Conservation (phyloP, 1,140 invertebrate species). For the Cyrtorhinus lividipennis region DNA sequence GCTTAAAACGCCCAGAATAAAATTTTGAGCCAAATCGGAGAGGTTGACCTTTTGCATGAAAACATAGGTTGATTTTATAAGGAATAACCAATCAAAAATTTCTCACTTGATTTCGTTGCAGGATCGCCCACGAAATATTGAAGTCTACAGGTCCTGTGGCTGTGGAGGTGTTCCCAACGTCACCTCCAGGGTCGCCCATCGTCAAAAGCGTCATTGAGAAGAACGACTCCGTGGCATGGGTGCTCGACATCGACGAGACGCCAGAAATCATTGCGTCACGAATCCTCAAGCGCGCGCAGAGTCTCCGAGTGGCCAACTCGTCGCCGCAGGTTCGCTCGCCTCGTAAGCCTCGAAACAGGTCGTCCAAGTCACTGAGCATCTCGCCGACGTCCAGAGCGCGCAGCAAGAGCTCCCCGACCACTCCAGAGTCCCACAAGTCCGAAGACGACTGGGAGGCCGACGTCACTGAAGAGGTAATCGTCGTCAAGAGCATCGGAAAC, state of each 20-base stretch:
- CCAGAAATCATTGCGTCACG: conserved; percentile 35
- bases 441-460: conserved; percentile 12
- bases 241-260: conserved; percentile 59
- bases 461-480: conserved; percentile 18
- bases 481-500: conserved; percentile 17
- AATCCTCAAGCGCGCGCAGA: conserved; percentile 26
- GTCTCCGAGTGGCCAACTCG: conserved; percentile 19
- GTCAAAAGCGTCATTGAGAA: conserved; percentile 69
- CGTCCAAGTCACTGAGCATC: neutral
- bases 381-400: neutral
- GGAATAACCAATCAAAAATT: too few species aligned
- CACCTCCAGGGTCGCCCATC: conserved; percentile 28
- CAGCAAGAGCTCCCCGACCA: conserved; percentile 2
- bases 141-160: neutral
- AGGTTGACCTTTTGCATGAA: too few species aligned
- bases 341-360: neutral
- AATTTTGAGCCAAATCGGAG: too few species aligned
- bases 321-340: conserved; percentile 4
- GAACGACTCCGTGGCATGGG: conserved; percentile 67
- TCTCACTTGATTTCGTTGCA: too few species aligned
- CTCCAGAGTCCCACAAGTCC: neutral
- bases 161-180: neutral
- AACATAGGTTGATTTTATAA: too few species aligned
- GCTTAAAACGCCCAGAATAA: too few species aligned
- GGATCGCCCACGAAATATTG: neutral